Conservation (phyloP, 2,888 invertebrate genomes). For the Perizoma flavofasciatum region DNA sequence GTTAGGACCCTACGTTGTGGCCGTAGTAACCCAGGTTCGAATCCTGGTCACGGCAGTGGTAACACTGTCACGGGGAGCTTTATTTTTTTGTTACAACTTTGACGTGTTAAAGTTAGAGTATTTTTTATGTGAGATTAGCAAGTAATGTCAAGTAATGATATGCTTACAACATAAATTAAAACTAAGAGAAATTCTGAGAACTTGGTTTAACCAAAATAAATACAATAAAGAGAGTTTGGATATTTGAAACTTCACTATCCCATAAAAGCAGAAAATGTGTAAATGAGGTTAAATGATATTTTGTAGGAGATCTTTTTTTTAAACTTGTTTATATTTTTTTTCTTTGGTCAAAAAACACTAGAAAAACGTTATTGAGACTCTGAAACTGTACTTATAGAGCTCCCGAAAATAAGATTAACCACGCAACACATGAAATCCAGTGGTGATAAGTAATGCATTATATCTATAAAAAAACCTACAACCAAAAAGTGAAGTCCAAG, state of each 20-base stretch:
- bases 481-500: constrained; percentile 11
- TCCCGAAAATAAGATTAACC: too few species aligned
- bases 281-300: too few species aligned
- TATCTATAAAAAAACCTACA: too few species aligned
- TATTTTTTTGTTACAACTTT: constrained; percentile 12
- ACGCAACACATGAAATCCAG: too few species aligned
- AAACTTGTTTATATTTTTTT: too few species aligned
- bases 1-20: constrained; percentile 91
- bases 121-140: not conserved
- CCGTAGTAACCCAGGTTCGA: constrained; percentile 90
- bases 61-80: constrained; percentile 57
- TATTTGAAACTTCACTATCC: not conserved
- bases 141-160: constrained; percentile 7
- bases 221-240: constrained; percentile 1
- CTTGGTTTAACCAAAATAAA: not conserved
- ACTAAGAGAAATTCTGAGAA: constrained; percentile 13
- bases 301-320: too few species aligned
- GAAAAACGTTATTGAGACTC: too few species aligned
- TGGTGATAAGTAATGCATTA: too few species aligned
- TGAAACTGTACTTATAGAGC: too few species aligned
- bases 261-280: too few species aligned
- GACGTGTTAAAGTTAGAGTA: not conserved
- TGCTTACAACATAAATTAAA: constrained; percentile 5
- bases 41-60: constrained; percentile 83
- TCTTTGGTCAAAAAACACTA: too few species aligned